A percentile compares a stretch with the other conserved stretches of the same genome.
phyloP scores from a whole-genome alignment of 2,113 vertebrate species.

The Oostethus manadensis region DNA sequence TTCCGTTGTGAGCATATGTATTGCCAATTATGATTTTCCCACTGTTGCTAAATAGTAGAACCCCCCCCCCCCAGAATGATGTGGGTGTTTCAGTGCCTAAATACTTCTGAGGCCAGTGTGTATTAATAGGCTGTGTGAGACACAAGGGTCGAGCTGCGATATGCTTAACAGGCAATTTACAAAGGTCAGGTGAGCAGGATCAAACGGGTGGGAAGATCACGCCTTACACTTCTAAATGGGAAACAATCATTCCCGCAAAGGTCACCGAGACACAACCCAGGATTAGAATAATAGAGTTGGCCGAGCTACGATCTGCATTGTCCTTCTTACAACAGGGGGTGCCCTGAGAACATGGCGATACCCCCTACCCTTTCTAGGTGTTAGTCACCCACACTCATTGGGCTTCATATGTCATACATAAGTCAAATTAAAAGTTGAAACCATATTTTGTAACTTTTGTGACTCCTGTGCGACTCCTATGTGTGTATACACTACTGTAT shows the following conservation, averaged over 20 bases:
- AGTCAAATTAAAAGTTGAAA: neutral
- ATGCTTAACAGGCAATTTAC: constrained; percentile 84
- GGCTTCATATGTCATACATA: too few relatives aligned
- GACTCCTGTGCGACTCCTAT: too few relatives aligned
- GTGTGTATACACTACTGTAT: neutral
- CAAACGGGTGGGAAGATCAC: constrained; percentile 78
- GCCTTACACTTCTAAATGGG: constrained; percentile 79
- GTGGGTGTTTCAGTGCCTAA: constrained; percentile 34
- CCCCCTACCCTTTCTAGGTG: constrained; percentile 3
- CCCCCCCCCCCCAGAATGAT: neutral
- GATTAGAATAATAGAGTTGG: constrained; percentile 78
- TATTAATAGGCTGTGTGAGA: constrained; percentile 62
- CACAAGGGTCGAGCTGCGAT: constrained; percentile 68
- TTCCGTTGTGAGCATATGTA: too few relatives aligned
- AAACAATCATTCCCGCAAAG: constrained; percentile 77
- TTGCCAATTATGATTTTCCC: too few relatives aligned
- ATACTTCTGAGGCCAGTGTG: constrained; percentile 50
- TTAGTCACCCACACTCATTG: constrained; percentile 2
- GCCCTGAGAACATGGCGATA: constrained; percentile 11
- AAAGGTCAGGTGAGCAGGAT: constrained; percentile 81
- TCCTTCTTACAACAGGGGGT: constrained; percentile 29
- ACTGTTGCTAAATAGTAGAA: too few relatives aligned
- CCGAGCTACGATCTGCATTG: constrained; percentile 40
- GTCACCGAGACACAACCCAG: constrained; percentile 70
- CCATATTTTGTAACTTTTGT: neutral